These are phyloP conservation scores for Steatornis caripensis DNA, from an alignment of 2,113 vertebrate genomes.

Conservation along the genomic window DNA sequence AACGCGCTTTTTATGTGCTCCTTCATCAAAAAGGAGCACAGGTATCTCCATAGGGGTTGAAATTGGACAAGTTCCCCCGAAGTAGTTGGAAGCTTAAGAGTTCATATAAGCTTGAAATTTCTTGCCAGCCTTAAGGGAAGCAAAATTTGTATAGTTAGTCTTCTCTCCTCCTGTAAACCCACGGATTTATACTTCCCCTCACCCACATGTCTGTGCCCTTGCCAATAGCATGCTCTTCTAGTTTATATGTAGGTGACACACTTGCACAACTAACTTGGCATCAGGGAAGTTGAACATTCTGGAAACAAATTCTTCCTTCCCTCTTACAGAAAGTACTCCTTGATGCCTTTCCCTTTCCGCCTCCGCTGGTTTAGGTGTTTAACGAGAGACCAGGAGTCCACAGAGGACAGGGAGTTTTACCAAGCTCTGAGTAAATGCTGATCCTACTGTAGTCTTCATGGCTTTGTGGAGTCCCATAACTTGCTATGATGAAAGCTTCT, in stretches of 20 bases:
- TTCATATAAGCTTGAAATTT: background rate
- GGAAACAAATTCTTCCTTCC: background rate
- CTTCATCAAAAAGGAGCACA: background rate
- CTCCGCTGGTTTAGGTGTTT: background rate
- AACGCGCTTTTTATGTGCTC: background rate
- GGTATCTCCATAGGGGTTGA: background rate
- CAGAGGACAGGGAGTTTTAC: background rate
- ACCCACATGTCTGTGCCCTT: background rate
- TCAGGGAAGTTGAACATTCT: background rate
- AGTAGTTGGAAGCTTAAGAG: background rate
- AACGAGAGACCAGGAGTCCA: background rate
- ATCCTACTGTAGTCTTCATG: background rate
- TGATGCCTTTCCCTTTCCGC: background rate
- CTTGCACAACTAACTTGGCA: background rate
- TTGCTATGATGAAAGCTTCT: background rate
- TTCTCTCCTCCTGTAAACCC: background rate
- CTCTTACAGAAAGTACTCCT: background rate
- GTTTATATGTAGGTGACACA: background rate
- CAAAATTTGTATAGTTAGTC: background rate
- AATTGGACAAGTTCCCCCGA: background rate
- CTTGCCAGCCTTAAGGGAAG: background rate
- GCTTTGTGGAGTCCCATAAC: background rate
- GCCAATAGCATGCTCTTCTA: background rate
- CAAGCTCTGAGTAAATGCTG: background rate
- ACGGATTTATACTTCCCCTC: background rate